phyloP scores from a whole-genome alignment of 2,113 vertebrate genomes.

The Alosa alosa region DNA sequence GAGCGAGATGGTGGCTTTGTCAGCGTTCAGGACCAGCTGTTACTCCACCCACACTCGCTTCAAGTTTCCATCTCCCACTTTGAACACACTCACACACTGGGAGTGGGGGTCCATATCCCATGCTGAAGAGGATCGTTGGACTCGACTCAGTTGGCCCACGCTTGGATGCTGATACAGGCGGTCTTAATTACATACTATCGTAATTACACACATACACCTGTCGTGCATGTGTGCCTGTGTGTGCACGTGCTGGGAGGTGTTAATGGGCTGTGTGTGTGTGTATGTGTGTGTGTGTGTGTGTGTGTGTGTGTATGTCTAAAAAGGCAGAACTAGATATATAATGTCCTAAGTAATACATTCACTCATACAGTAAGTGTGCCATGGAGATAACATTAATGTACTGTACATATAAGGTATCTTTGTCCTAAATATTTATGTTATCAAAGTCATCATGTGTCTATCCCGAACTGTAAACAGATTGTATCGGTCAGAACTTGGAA shows the following conservation, averaged over 20 bases:
- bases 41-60: conserved; percentile 27
- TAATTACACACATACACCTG: conserved; percentile 7
- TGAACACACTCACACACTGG: not conserved
- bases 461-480: no score
- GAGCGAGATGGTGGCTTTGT: conserved; percentile 42
- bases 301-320: no score
- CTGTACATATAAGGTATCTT: no score
- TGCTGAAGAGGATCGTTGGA: not conserved
- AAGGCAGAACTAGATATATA: no score
- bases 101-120: not conserved
- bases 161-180: conserved; percentile 7
- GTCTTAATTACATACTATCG: not conserved
- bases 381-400: no score
- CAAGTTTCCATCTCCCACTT: conserved; percentile 31
- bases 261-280: not conserved
- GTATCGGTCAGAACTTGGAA: no score
- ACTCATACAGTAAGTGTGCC: no score
- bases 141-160: not conserved
- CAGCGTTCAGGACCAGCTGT: conserved; percentile 42
- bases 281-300: not conserved
- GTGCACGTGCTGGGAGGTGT: not conserved
- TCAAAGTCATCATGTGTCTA: no score
- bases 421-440: no score
- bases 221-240: not conserved
- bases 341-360: no score